Conservation (phyloP, 2,888 invertebrate species). For the Argyra leucocephala region DNA sequence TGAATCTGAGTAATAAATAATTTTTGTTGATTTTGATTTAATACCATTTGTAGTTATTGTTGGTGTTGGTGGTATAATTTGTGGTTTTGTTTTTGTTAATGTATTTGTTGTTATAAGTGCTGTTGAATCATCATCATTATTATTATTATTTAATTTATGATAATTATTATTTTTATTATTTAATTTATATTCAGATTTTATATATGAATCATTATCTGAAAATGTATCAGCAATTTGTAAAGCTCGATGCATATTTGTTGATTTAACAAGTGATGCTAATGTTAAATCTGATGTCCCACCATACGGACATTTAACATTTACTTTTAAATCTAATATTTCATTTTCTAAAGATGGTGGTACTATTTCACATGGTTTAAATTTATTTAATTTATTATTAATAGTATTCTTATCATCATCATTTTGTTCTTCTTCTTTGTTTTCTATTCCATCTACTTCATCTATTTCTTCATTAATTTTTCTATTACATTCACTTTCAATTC, state of each 20-base stretch:
- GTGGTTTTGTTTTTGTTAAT: constrained; percentile 19
- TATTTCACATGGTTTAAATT: not conserved
- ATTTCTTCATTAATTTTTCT: too few species aligned
- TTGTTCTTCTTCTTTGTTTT: too few species aligned
- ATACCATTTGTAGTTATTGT: not conserved
- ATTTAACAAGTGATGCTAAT: not conserved
- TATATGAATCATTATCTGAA: not conserved
- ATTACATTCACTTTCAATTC: too few species aligned
- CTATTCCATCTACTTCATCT: too few species aligned
- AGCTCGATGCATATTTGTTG: constrained; percentile 1
- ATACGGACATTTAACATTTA: not conserved
- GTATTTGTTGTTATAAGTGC: not conserved
- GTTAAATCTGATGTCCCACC: not conserved
- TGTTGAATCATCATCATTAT: too few species aligned
- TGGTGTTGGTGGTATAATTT: constrained; percentile 13
- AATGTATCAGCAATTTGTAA: not conserved
- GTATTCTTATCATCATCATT: too few species aligned
- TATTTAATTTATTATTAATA: too few species aligned
- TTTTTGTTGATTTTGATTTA: not conserved
- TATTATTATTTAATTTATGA: too few species aligned
- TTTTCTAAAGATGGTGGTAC: not conserved
- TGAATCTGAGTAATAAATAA: constrained; percentile 46
- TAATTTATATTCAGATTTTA: not conserved
- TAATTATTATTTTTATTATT: too few species aligned
- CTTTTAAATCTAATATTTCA: constrained; percentile 1